Base-by-base conservation (phyloP, 1,140 invertebrate species). In the Mizuhopecten yessoensis region DNA sequence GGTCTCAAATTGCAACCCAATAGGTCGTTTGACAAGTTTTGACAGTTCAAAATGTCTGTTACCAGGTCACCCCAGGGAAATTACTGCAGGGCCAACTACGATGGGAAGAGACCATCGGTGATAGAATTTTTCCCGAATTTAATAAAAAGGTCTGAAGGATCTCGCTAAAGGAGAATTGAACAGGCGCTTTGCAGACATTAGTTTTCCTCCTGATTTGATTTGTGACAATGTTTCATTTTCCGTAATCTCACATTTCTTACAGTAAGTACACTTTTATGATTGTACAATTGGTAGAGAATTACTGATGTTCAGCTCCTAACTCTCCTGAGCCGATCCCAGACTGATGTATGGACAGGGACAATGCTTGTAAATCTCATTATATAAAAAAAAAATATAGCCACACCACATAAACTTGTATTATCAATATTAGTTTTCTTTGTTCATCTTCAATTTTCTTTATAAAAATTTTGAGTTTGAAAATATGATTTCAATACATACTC, bases 101-200 rank as follows among this genome's bases (percentile, higher is more conserved):
- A 29, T 75, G 23, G 2, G 57, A 49, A 75, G 57, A 75, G 57
- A 75, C 1, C 57, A 75, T 9, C n/a, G 57, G 57, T 75, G 57
- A 75, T 75, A n/a, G 57, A 75, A 29, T 75, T 75, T 75, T 75
- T 75, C 57, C 57, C n/a, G 57, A 75, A 75, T 75, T 75, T 75
- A 75, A 75, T 75, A 75, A 75, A 75, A 75, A 75, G 57, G 57
- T 75, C 57, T 75, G 57, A 75, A 75, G 57, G 57, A 75, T 75
- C 3, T 75, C 23, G 23, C 23, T 75, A 75, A 75, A 75, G n/a
- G 57, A 75, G 57, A 75, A 75, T 29, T 75, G 57, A 75, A 75
- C 23, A 75, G 57, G 57, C 23, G 57, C 57, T 75, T 75, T 75
- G 57, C 57, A 75, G 57, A 75, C 57, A 75, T 75, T 75, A 75